phyloP scores from a whole-genome alignment of 64 coral and sea anemone genomes.

The Porites australiensis region DNA sequence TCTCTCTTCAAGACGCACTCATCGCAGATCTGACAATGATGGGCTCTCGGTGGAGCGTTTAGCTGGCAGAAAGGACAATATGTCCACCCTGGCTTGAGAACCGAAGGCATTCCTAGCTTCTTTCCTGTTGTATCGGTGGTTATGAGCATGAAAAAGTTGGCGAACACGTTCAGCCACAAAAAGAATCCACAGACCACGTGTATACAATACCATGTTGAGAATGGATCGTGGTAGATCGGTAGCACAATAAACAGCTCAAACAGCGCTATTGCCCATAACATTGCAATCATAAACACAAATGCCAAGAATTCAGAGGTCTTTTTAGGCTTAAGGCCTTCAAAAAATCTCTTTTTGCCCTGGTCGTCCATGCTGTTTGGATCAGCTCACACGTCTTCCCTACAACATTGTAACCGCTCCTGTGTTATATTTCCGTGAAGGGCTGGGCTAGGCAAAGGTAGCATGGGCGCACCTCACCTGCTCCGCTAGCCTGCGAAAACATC shows the following conservation, averaged over 20 bases:
- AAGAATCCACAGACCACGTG: constrained; percentile 87
- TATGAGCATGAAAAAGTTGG: constrained; percentile 91
- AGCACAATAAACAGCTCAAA: constrained; percentile 92
- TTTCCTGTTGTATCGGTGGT: constrained; percentile 87
- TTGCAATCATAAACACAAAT: constrained; percentile 83
- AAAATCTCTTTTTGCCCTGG: background rate
- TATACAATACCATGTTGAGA: constrained; percentile 72
- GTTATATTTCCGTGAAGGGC: too few species aligned
- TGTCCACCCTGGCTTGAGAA: constrained; percentile 91
- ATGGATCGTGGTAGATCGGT: constrained; percentile 81
- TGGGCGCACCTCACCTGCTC: too few species aligned
- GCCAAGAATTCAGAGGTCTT: constrained; percentile 77
- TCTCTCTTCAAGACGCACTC: constrained; percentile 92
- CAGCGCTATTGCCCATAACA: constrained; percentile 79
- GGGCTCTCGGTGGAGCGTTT: constrained; percentile 85
- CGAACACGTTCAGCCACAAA: constrained; percentile 91
- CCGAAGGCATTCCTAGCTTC: constrained; percentile 83
- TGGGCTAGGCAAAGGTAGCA: too few species aligned
- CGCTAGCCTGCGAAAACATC: too few species aligned
- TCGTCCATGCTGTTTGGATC: background rate
- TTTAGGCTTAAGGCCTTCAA: constrained; percentile 51
- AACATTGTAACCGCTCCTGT: too few species aligned
- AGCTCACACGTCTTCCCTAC: background rate
- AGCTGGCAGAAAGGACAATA: constrained; percentile 97
- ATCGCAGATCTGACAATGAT: constrained; percentile 93